Conservation (phyloP, 2,113 vertebrate species). For the Hippocampus barbouri region DNA sequence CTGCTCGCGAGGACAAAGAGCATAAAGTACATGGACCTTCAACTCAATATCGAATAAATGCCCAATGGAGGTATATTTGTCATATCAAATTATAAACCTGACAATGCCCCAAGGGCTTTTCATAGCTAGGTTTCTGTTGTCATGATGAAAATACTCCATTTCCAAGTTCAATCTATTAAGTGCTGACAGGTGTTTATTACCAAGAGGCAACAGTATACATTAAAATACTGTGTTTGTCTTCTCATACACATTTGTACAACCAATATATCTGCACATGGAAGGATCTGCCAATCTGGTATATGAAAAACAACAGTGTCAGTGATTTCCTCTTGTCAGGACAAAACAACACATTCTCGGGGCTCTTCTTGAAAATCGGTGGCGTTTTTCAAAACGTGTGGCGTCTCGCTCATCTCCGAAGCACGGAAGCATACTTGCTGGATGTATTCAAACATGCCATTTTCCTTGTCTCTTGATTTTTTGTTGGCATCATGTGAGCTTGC, state of each 20-base stretch:
- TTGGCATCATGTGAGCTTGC: slow-evolving; percentile 90
- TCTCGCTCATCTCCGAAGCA: slow-evolving; percentile 54
- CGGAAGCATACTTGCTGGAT: slow-evolving; percentile 57
- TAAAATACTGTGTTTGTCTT: slow-evolving; percentile 62
- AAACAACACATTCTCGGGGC: slow-evolving; percentile 46
- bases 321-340: slow-evolving; percentile 50
- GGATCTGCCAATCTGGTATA: slow-evolving; percentile 54
- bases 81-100: too few relatives aligned
- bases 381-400: slow-evolving; percentile 51
- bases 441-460: slow-evolving; percentile 64
- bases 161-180: slow-evolving; percentile 35
- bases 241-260: slow-evolving; percentile 57
- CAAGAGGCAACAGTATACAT: slow-evolving; percentile 61
- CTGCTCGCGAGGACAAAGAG: too few relatives aligned
- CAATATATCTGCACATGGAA: slow-evolving; percentile 55
- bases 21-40: background rate
- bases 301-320: slow-evolving; percentile 55
- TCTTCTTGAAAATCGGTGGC: slow-evolving; percentile 45
- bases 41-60: background rate
- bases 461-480: slow-evolving; percentile 48
- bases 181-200: slow-evolving; percentile 64
- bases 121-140: slow-evolving; percentile 11
- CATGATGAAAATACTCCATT: background rate
- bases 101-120: background rate
- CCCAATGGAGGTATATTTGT: too few relatives aligned